These are phyloP conservation scores for Chrysolina haemoptera DNA, from an alignment of 2,888 invertebrate species.

Conservation along the genomic window DNA sequence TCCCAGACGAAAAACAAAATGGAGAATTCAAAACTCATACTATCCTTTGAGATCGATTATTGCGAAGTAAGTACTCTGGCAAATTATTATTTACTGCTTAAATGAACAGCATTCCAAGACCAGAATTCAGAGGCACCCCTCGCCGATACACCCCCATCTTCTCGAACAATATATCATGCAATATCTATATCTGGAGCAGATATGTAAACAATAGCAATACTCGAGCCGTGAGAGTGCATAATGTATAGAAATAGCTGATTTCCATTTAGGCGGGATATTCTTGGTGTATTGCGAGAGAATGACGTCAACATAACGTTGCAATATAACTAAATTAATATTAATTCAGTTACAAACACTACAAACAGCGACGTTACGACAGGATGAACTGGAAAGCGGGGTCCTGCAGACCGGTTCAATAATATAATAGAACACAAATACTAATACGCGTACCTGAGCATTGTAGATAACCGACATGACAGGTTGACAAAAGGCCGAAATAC, in stretches of 20 bases:
- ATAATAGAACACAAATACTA: slow-evolving; percentile 52
- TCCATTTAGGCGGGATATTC: slow-evolving; percentile 52
- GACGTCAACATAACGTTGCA: slow-evolving; percentile 48
- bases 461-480: slow-evolving; percentile 54
- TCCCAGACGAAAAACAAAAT: too few species aligned
- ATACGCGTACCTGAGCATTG: slow-evolving; percentile 54
- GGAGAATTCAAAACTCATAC: too few species aligned
- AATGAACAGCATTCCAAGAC: neutral
- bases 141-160: neutral
- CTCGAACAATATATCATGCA: slow-evolving; percentile 33
- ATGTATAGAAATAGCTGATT: slow-evolving; percentile 51
- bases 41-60: too few species aligned
- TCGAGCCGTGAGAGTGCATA: slow-evolving; percentile 42
- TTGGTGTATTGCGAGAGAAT: slow-evolving; percentile 41
- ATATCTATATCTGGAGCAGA: slow-evolving; percentile 34
- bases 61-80: neutral
- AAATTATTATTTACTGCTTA: neutral
- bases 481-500: slow-evolving; percentile 55
- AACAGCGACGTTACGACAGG: slow-evolving; percentile 24
- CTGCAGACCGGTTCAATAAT: slow-evolving; percentile 51
- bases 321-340: slow-evolving; percentile 60
- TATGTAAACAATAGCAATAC: slow-evolving; percentile 43
- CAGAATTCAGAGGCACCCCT: neutral
- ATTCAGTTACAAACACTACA: slow-evolving; percentile 53
- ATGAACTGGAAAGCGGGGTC: slow-evolving; percentile 29